A percentile compares a stretch with the other conserved stretches of the same genome.
Conservation (phyloP, 2,113 vertebrate species). For the Lophura nycthemera region DNA sequence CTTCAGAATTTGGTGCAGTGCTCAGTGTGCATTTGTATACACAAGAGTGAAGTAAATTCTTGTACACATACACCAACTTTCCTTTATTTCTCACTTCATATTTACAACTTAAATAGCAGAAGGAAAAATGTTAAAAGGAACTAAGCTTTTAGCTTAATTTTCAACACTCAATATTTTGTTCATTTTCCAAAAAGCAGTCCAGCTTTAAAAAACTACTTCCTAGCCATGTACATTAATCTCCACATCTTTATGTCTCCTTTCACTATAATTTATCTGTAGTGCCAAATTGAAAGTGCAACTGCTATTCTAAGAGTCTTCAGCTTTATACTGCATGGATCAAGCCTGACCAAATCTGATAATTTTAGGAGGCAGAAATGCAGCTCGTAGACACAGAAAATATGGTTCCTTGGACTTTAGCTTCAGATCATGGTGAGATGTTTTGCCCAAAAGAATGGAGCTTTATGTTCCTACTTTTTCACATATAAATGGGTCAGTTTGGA, state of each 20-base stretch:
- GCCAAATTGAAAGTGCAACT: not conserved
- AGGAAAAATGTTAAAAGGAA: not conserved
- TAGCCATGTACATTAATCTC: not conserved
- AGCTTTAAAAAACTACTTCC: not conserved
- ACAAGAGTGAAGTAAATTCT: not conserved
- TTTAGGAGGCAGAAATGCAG: not conserved
- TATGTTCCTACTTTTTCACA: not conserved
- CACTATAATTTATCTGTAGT: not conserved
- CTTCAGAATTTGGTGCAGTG: not conserved
- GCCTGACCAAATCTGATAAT: not conserved
- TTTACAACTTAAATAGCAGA: not conserved
- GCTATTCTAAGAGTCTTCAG: not conserved
- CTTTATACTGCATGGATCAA: not conserved
- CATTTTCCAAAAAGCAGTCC: not conserved
- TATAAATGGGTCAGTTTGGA: not conserved
- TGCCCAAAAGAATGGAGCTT: not conserved
- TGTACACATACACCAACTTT: not conserved
- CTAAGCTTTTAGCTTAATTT: not conserved
- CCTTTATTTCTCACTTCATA: not conserved
- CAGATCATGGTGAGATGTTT: not conserved
- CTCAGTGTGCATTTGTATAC: rapidly evolving
- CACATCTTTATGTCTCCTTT: not conserved
- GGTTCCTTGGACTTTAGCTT: not conserved
- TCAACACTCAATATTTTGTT: not conserved
- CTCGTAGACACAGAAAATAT: not conserved